Percentiles rank a stretch among this genome's conserved stretches.
phyloP scores from a whole-genome alignment of 2,888 invertebrate species.

The Pterostichus madidus region DNA sequence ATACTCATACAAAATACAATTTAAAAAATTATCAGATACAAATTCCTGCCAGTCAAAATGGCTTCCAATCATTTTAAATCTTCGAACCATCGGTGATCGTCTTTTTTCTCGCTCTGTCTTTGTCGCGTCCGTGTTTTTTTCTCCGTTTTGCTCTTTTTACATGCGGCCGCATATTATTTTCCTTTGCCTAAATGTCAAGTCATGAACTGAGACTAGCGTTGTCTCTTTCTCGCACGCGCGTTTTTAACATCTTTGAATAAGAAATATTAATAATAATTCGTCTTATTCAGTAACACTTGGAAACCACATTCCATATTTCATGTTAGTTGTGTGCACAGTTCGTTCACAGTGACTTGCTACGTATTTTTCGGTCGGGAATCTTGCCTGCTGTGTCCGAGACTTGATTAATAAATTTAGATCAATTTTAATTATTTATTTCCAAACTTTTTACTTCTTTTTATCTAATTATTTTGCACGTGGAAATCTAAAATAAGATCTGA shows the following conservation, averaged over 20 bases:
- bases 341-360: conserved; percentile 23
- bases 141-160: conserved; percentile 49
- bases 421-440: not conserved
- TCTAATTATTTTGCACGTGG: too few relatives aligned
- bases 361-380: conserved; percentile 1
- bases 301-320: conserved; percentile 66
- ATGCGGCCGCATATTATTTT: conserved; percentile 57
- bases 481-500: too few relatives aligned
- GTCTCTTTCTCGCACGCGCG: conserved; percentile 49
- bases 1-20: conserved; percentile 65
- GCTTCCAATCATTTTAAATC: conserved; percentile 66
- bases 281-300: conserved; percentile 66
- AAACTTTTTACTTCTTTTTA: too few relatives aligned
- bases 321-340: conserved; percentile 32
- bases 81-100: conserved; percentile 57
- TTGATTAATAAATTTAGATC: not conserved
- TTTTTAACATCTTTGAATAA: conserved; percentile 66
- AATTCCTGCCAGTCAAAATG: conserved; percentile 65
- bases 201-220: conserved; percentile 27
- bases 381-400: not conserved
- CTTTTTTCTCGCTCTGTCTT: conserved; percentile 54
- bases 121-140: conserved; percentile 54
- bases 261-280: conserved; percentile 67
- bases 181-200: conserved; percentile 64
- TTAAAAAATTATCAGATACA: conserved; percentile 66